Evolutionary conservation across 2,888 invertebrate genomes (phyloP), one percentile per base, ranked within the genome.

Genomic region (Drosophila melanosoma): DNA sequence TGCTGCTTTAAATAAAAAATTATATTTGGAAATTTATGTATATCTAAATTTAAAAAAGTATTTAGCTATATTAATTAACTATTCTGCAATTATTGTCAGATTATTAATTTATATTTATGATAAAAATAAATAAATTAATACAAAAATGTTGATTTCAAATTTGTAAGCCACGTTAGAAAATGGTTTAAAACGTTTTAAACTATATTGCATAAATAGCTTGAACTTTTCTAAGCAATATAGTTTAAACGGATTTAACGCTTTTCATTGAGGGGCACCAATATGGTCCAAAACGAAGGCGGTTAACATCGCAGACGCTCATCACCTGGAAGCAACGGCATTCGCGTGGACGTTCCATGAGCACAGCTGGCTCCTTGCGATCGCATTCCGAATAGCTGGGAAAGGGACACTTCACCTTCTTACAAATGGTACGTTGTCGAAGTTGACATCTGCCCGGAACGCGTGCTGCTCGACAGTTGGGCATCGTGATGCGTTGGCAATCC

Each of bases 371-470:
- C 38, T 54, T 53, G 1, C 33, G 63, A 0, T 45, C 0, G 56
- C 90, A 88, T 29, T 90, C 88, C 0, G 90, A 90, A 54, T 63
- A 87, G 45, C 88, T 76, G n/a, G 87, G 86, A 20, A 74, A 89
- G 1, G 86, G 90, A 11, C 86, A 87, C 17, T 65, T 76, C 8
- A 20, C 0, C 29, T 76, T 85, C 15, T 23, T 11, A 23, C 85
- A 89, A 1, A 56, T 32, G 0, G 11, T 7, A 0, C 56, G 59
- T 0, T 0, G 5, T 0, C 7, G 40, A 0, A 0, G 0, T 0
- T 7, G 0, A 35, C 90, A 87, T 0, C 0, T 0, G 1, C 81
- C 85, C 3, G 86, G 86, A 0, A 66, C 1, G 1, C 89, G 88
- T 0, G 76, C 42, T 0, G 57, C 40, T 0, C 88, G 69, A 6